phyloP scores from a whole-genome alignment of 1,140 invertebrate genomes.

The Drosophila sulfurigaster region DNA sequence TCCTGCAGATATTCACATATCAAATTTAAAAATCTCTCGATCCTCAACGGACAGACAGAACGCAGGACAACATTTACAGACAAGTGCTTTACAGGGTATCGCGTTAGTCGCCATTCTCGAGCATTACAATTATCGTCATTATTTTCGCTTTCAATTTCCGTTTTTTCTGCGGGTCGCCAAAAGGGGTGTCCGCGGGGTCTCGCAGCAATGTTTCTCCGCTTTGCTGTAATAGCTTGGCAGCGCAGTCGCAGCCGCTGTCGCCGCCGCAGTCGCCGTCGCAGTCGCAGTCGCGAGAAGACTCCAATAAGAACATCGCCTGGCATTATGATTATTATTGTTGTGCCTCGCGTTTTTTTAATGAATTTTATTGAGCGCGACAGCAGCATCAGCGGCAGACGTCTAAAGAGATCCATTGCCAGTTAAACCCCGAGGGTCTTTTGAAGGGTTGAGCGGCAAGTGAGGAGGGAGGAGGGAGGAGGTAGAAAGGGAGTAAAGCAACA shows the following conservation, averaged over 20 bases:
- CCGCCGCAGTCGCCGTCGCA: background rate
- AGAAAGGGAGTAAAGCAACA: conserved; percentile 1
- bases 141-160: conserved; percentile 69
- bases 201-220: conserved; percentile 43
- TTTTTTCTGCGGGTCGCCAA: conserved; percentile 63
- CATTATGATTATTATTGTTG: conserved; percentile 60
- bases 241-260: conserved; percentile 19
- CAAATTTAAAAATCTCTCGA: too few relatives aligned
- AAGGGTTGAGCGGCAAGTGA: background rate
- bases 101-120: background rate
- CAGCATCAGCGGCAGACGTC: conserved; percentile 31
- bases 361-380: conserved; percentile 71
- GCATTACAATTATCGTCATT: background rate
- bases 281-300: conserved; percentile 26
- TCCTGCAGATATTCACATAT: too few relatives aligned
- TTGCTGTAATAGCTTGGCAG: conserved; percentile 51
- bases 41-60: too few relatives aligned
- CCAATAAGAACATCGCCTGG: conserved; percentile 41
- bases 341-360: conserved; percentile 54
- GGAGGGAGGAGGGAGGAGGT: background rate
- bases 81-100: conserved; percentile 4
- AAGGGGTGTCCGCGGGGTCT: conserved; percentile 49
- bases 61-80: too few relatives aligned
- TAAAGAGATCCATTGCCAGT: conserved; percentile 26
- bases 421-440: conserved; percentile 17